phyloP scores from a whole-genome alignment of 2,888 invertebrate species.

The Lycaena phlaeas region DNA sequence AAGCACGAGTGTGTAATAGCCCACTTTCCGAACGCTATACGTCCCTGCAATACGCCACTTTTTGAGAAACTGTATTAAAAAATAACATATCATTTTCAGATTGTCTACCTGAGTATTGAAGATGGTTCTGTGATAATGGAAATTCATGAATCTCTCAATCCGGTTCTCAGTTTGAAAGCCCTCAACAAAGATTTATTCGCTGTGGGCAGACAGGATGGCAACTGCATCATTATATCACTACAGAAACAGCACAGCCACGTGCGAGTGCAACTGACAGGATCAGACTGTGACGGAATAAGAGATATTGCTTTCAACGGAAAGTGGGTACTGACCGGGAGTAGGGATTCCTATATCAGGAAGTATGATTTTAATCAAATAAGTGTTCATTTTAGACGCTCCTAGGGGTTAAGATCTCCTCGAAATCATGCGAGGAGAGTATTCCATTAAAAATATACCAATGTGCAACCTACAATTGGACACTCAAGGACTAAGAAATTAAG shows the following conservation, averaged over 20 bases:
- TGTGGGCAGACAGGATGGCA: slow-evolving; percentile 76
- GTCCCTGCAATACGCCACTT: too few species aligned
- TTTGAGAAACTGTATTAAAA: too few species aligned
- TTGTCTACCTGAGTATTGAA: slow-evolving; percentile 38
- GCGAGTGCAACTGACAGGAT: slow-evolving; percentile 76
- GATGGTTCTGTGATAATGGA: slow-evolving; percentile 39
- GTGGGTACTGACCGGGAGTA: slow-evolving; percentile 75
- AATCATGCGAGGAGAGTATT: too few species aligned
- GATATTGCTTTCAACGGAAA: slow-evolving; percentile 73
- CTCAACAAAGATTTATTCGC: slow-evolving; percentile 64
- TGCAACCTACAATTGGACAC: too few species aligned
- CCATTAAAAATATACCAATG: too few species aligned
- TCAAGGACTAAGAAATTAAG: too few species aligned
- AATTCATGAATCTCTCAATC: slow-evolving; percentile 72
- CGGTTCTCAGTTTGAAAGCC: slow-evolving; percentile 66
- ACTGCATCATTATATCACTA: slow-evolving; percentile 67
- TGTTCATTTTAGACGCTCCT: slow-evolving; percentile 62
- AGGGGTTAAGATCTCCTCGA: too few species aligned
- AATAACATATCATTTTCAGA: slow-evolving; percentile 31
- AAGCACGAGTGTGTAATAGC: too few species aligned
- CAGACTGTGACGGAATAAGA: slow-evolving; percentile 80
- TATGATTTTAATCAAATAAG: slow-evolving; percentile 70
- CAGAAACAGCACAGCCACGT: slow-evolving; percentile 36
- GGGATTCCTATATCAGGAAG: slow-evolving; percentile 76
- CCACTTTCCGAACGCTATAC: too few species aligned